Base-by-base conservation (phyloP, 2,888 invertebrate genomes). In the Pseudococcus jackbeardsleyi region DNA sequence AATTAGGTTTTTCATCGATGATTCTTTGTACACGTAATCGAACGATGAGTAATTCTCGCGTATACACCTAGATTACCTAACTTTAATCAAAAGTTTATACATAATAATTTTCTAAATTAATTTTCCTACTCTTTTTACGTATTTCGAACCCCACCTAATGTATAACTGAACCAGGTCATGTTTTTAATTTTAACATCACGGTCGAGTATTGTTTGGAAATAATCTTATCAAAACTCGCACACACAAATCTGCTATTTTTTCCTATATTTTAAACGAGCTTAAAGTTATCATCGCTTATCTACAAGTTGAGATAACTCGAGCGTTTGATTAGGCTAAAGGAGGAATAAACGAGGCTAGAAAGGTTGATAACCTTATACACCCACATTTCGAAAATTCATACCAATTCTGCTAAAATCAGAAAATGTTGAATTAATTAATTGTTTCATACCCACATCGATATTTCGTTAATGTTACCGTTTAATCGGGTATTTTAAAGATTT, bases 311-410 rank as follows among this genome's bases (percentile, higher is more conserved):
- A 68, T 68, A 68, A 68, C 26, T 1, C 26, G n/a, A 7, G n/a
- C 54, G 26, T 68, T 68, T 68, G 68, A 22, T 68, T 11, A 68
- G 15, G 12, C 54, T n/a, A 68, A 22, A 68, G 12, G 26, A 68
- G 12, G 12, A 68, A 68, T 64, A n/a, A 68, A 68, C 68, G 9
- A 11, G 4, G 26, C 12, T 68, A 15, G 26, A 68, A 68, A 68
- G 68, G 68, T 68, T 68, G 68, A 68, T 68, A 68, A 68, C 68
- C 68, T 68, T 64, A 68, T 68, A 22, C 68, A 68, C 68, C 68
- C 68, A 68, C 68, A 26, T 68, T 68, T 68, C 11, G 11, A 26
- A 68, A 68, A 68, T 26, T 68, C 26, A 26, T 26, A 68, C 68
- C 22, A 68, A 68, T 26, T 68, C 15, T 0, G 8, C 26, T 68